Evolutionary conservation across 2,797 vertebrate species (phyloP), one percentile per base, ranked within the genome.

Genomic region (Anableps anableps): DNA sequence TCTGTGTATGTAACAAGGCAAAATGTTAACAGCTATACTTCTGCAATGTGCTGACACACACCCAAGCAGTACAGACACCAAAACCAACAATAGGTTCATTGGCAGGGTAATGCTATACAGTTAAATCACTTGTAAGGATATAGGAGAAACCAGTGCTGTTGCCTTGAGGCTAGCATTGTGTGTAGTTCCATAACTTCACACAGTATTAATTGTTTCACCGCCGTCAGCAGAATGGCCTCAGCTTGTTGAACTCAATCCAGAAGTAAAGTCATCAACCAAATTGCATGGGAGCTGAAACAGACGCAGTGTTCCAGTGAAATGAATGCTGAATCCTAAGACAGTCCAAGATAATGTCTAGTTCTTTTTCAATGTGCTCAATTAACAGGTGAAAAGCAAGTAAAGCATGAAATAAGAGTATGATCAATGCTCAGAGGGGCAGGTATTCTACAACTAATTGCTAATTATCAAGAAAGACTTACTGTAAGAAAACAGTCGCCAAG

Each of bases 191-290:
- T 94, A 94, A 94, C 92, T 95, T 94, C 91, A 93, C 92, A 90
- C 91, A 84, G 91, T 93, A 95, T 95, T 95, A 93, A 94, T 94
- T 94, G 93, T 95, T 95, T 95, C 91, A 92, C 87, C 81, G 58
- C 91, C 85, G 89, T 95, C 95, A 96, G 95, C 94, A 94, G 91
- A 95, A 94, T 84, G 80, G 92, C 87, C 89, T 82, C 86, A 85
- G 92, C 91, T 92, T 89, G 90, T 95, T 95, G 94, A 95, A 93
- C 91, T 50, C 79, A 72, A 83, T 94, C 95, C 95, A 95, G 91
- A 89, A 91, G 86, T 80, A 85, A 92, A 95, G 90, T 94, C 91
- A 94, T 95, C 94, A 94, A 92, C 93, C 93, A 95, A 93, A 95
- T 95, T 94, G 93, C 91, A 92, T 78, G 84, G 85, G 75, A 79